Conservation (phyloP, 2,797 vertebrate species). For the Gastrophryne carolinensis region DNA sequence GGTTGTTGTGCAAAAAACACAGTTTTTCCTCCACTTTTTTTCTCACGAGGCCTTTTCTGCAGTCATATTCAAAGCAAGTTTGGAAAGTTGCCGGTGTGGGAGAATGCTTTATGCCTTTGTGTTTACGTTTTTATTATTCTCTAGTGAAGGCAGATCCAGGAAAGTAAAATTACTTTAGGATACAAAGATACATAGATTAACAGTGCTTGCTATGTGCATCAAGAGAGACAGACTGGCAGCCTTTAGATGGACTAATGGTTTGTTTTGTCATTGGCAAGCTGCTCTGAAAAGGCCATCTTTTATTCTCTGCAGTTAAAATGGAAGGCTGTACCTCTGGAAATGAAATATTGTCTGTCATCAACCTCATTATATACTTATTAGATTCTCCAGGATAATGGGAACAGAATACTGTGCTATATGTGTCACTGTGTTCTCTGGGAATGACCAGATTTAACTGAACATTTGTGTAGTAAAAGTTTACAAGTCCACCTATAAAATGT, state of each 20-base stretch:
- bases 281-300: neutral
- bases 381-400: constrained; percentile 8
- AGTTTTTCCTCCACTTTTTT: neutral
- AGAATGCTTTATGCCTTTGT: neutral
- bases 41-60: neutral
- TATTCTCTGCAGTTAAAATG: constrained; percentile 3
- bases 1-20: neutral
- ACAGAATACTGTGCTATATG: constrained; percentile 22
- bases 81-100: neutral
- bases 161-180: neutral
- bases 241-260: neutral
- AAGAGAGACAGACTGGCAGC: neutral
- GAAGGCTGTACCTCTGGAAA: constrained; percentile 7
- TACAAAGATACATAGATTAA: neutral
- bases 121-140: neutral
- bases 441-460: constrained; percentile 18
- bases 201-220: neutral
- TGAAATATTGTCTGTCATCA: constrained; percentile 37
- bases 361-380: constrained; percentile 32
- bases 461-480: constrained; percentile 28
- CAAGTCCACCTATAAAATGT: constrained; percentile 17
- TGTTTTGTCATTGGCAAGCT: neutral
- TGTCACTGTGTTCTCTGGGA: constrained; percentile 24
- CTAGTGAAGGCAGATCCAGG: neutral
- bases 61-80: neutral